A percentile compares a stretch with the other conserved stretches of the same genome.
phyloP scores from a whole-genome alignment of 1,140 invertebrate species.

The Calosoma granatense region DNA sequence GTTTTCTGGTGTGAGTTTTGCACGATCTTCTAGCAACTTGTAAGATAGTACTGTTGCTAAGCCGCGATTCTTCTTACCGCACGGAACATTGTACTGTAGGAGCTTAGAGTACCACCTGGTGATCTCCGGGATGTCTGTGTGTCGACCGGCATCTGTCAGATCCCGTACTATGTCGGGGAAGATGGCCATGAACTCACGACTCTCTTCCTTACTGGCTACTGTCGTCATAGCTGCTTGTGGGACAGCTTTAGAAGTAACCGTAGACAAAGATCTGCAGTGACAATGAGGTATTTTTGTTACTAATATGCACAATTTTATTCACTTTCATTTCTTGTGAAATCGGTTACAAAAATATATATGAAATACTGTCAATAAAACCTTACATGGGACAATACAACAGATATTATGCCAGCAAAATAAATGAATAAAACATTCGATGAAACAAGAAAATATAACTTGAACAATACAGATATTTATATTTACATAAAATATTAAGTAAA shows the following conservation, averaged over 20 bases:
- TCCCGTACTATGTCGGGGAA: constrained; percentile 79
- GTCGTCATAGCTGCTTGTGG: constrained; percentile 16
- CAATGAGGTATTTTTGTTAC: too few species aligned
- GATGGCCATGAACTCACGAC: constrained; percentile 72
- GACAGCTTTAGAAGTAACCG: constrained; percentile 26
- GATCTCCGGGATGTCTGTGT: constrained; percentile 62
- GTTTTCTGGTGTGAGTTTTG: constrained; percentile 63
- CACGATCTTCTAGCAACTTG: constrained; percentile 52
- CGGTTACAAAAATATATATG: too few species aligned
- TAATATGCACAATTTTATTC: too few species aligned
- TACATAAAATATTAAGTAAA: too few species aligned
- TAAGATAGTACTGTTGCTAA: constrained; percentile 72
- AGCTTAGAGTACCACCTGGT: constrained; percentile 70
- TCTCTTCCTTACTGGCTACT: constrained; percentile 56
- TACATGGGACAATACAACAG: too few species aligned
- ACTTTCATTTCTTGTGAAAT: too few species aligned
- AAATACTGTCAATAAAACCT: too few species aligned
- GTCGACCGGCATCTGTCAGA: constrained; percentile 59
- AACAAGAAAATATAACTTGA: too few species aligned
- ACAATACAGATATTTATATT: too few species aligned
- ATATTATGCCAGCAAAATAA: too few species aligned
- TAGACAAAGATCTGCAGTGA: constrained; percentile 31
- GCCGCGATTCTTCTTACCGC: constrained; percentile 72
- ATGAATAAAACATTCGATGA: too few species aligned
- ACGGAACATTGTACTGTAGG: constrained; percentile 72